phyloP scores from a whole-genome alignment of 2,888 invertebrate species.

The Luffia ferchaultella region DNA sequence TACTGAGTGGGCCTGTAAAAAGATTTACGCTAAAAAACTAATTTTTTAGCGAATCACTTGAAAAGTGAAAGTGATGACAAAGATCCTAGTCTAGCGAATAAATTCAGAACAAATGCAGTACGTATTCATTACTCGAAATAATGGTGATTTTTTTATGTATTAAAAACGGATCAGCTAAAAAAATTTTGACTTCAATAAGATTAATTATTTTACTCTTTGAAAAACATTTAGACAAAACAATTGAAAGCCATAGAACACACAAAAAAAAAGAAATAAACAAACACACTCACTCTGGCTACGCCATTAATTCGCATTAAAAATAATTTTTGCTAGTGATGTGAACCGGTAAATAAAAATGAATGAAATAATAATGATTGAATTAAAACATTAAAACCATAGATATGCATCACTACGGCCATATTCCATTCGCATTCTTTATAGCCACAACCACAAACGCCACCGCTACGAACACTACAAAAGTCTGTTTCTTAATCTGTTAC shows the following conservation, averaged over 20 bases:
- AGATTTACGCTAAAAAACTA: slow-evolving; percentile 40
- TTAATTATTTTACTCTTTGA: slow-evolving; percentile 55
- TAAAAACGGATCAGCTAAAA: slow-evolving; percentile 51
- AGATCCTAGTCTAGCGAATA: slow-evolving; percentile 61
- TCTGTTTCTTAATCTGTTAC: too few relatives aligned
- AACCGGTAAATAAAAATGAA: too few relatives aligned
- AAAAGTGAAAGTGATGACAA: slow-evolving; percentile 67
- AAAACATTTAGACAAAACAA: slow-evolving; percentile 62
- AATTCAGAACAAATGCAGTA: slow-evolving; percentile 63
- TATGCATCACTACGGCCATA: too few relatives aligned
- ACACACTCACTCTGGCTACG: slow-evolving; percentile 66
- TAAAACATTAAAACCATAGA: too few relatives aligned
- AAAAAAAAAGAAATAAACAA: slow-evolving; percentile 63
- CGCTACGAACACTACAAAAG: too few relatives aligned
- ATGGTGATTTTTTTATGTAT: slow-evolving; percentile 45
- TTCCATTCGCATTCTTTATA: too few relatives aligned
- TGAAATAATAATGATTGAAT: too few relatives aligned
- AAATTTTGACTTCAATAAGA: slow-evolving; percentile 59
- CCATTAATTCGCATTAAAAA: slow-evolving; percentile 66
- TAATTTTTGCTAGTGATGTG: slow-evolving; percentile 18
- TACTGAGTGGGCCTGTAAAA: slow-evolving; percentile 38
- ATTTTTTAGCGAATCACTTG: slow-evolving; percentile 47
- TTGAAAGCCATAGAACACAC: slow-evolving; percentile 56
- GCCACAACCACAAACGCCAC: too few relatives aligned
- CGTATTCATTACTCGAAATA: slow-evolving; percentile 60